Conservation (phyloP, 2,888 invertebrate genomes). For the Sarcophaga caerulescens region DNA sequence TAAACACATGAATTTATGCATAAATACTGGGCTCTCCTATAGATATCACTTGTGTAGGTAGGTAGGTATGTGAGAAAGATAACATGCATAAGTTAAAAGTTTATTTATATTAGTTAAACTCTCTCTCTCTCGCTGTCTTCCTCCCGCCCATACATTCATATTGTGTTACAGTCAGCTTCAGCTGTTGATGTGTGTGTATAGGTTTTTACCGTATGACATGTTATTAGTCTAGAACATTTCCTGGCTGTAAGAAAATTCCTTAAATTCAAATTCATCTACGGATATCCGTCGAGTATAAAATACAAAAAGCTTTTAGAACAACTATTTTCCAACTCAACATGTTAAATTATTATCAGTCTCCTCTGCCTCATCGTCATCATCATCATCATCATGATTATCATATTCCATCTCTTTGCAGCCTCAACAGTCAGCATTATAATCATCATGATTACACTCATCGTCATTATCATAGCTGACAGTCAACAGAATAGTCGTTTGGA, state of each 20-base stretch:
- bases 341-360: not conserved
- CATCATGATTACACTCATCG: not conserved
- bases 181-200: conserved; percentile 21
- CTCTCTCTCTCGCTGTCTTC: not conserved
- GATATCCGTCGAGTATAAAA: conserved; percentile 69
- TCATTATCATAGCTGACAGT: not conserved
- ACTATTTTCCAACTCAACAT: conserved; percentile 53
- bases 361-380: conserved; percentile 8
- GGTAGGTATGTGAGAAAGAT: conserved; percentile 26
- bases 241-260: conserved; percentile 72
- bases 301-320: conserved; percentile 48
- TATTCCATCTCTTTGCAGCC: not conserved
- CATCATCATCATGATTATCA: conserved; percentile 21
- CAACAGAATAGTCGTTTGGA: conserved; percentile 31
- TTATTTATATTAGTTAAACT: conserved; percentile 55
- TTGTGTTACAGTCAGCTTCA: not conserved
- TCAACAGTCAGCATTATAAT: not conserved
- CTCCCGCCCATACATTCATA: no score
- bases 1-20: conserved; percentile 32
- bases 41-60: not conserved
- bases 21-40: not conserved
- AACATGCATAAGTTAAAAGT: conserved; percentile 66
- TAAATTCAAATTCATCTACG: conserved; percentile 72
- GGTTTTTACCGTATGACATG: conserved; percentile 67
- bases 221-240: conserved; percentile 75